Evolutionary conservation across 2,113 vertebrate genomes (phyloP), one percentile per base, ranked within the genome.

Genomic region (Hippolais icterina): DNA sequence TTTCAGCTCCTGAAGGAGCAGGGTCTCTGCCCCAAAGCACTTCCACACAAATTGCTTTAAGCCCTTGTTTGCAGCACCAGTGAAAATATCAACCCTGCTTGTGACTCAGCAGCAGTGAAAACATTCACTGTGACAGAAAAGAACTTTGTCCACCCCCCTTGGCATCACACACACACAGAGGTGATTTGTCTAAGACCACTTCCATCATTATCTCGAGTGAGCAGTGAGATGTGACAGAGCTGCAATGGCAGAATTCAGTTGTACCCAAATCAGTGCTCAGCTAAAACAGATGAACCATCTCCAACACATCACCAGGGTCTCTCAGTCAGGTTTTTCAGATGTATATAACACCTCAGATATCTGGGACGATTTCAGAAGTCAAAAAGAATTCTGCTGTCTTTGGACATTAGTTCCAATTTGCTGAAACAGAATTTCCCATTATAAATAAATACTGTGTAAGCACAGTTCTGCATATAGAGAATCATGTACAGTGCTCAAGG

Each of bases 281-380:
- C 39, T 35, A 27, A 69, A 56, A 22, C 15, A 71, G 1, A 10
- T 5, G 10, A 0, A 60, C 25, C 24, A 31, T 22, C 68, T 42
- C 41, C 23, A 59, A 27, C 8, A 29, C 2, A 37, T 4, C 56
- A 21, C 28, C 16, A 50, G 25, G n/a, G 31, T 78, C 39, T 78
- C 49, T 53, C 57, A 68, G 12, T 1, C 3, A 23, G 47, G 20
- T 4, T 29, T 39, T n/a, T 35, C 80, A 65, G 37, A 29, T 27
- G 24, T 4, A n/a, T 11, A 0, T 1, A 78, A 44, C 0, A 71
- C 31, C 35, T 86, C 53, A 83, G 53, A 24, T 41, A 23, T 3
- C 31, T 37, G 33, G 87, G 76, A 61, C 19, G 31, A 52, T 29
- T 63, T 87, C 46, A 56, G 15, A 61, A 79, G 37, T 29, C 53